Evolutionary conservation across 2,797 vertebrate species (phyloP).

Genomic region (Nyctalus aviator): DNA sequence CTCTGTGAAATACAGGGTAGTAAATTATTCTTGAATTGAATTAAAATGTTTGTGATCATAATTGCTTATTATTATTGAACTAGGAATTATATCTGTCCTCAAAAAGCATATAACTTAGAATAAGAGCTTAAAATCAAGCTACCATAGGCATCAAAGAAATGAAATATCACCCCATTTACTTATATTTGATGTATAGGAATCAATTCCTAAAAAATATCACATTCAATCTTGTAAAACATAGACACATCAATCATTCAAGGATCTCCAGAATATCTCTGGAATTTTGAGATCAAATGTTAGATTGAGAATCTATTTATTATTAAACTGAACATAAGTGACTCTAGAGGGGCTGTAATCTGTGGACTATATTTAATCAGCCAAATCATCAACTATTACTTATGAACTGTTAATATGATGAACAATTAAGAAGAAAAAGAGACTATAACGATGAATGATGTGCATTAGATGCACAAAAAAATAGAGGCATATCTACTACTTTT

Average conservation of each 20-base stretch:
- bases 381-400: not conserved
- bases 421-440: not conserved
- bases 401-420: not conserved
- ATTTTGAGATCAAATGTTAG: not conserved
- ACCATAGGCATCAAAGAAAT: not conserved
- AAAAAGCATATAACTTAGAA: slow-evolving; percentile 2
- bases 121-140: not conserved
- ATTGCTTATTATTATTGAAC: not conserved
- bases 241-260: not conserved
- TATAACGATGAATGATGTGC: not conserved
- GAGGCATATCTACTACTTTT: not conserved
- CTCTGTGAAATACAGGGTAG: not conserved
- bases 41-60: not conserved
- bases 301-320: slow-evolving; percentile 5
- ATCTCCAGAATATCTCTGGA: not conserved
- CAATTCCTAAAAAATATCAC: not conserved
- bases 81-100: not conserved
- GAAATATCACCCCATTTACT: not conserved
- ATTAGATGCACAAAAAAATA: not conserved
- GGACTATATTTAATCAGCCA: not conserved
- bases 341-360: not conserved
- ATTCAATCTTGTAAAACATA: not conserved
- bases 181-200: not conserved
- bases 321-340: not conserved
- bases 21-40: slow-evolving; percentile 1